phyloP scores from a whole-genome alignment of 1,140 invertebrate genomes.

The Nasonia giraulti region DNA sequence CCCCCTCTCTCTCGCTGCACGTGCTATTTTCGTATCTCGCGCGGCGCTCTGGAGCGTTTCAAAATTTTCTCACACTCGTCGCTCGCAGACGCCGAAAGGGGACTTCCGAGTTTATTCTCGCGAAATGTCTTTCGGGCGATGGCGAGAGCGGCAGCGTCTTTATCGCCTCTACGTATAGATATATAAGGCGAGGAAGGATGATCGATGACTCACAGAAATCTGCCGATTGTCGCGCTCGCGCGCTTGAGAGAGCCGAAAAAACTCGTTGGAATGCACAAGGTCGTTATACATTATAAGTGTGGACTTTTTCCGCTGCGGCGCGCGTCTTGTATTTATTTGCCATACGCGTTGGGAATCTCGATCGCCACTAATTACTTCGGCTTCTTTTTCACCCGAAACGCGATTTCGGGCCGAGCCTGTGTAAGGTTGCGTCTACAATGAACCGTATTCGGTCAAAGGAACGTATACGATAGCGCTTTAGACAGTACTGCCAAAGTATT shows the following conservation, averaged over 20 bases:
- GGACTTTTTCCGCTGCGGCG: too few relatives aligned
- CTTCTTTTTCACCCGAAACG: too few relatives aligned
- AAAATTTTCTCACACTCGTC: constrained; percentile 65
- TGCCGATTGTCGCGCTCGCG: constrained; percentile 55
- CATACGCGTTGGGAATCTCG: too few relatives aligned
- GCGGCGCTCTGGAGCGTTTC: constrained; percentile 24
- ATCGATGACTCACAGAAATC: constrained; percentile 64
- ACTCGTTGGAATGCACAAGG: constrained; percentile 23
- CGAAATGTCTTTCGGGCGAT: constrained; percentile 49
- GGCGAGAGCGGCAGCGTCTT: constrained; percentile 42
- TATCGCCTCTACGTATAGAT: constrained; percentile 3
- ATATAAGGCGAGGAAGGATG: constrained; percentile 46
- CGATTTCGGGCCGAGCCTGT: too few relatives aligned
- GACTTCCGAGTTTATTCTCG: constrained; percentile 48
- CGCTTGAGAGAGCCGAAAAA: constrained; percentile 13
- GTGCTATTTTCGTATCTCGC: background rate
- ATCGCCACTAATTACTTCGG: too few relatives aligned
- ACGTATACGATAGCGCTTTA: too few relatives aligned
- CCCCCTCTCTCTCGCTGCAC: background rate
- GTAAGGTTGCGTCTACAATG: too few relatives aligned
- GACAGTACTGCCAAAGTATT: too few relatives aligned
- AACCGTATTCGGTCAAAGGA: too few relatives aligned
- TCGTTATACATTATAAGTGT: constrained; percentile 1
- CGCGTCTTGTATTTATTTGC: too few relatives aligned
- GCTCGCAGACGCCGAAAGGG: constrained; percentile 47